A percentile compares a stretch with the other conserved stretches of the same genome.
phyloP scores from a whole-genome alignment of 2,797 vertebrate species.

The Danio albolineatus region DNA sequence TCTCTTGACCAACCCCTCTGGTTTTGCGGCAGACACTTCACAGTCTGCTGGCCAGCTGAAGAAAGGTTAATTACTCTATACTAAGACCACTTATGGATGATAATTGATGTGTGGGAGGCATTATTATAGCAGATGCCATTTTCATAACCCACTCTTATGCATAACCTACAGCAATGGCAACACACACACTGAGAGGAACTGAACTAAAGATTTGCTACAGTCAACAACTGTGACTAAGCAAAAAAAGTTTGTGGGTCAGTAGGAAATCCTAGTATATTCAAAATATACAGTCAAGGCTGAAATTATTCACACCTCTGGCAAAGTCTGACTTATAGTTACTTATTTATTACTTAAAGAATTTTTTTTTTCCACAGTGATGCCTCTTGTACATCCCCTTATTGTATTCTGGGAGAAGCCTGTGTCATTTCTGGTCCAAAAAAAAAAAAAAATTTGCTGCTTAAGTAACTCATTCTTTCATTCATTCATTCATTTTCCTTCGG shows the following conservation, averaged over 20 bases:
- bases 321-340: no score
- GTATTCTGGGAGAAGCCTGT: no score
- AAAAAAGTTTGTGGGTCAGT: background rate
- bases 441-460: no score
- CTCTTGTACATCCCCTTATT: no score
- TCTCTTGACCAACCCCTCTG: background rate
- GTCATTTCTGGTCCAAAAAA: no score
- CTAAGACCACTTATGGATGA: conserved; percentile 30
- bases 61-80: conserved; percentile 21
- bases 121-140: conserved; percentile 41
- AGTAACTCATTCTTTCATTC: no score
- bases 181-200: background rate
- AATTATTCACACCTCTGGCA: no score
- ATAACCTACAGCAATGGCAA: conserved; percentile 27
- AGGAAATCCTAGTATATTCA: no score
- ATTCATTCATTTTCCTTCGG: no score
- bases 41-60: background rate
- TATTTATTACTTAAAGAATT: no score
- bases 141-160: conserved; percentile 5
- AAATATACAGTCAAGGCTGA: no score
- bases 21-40: background rate
- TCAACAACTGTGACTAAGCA: background rate
- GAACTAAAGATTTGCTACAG: background rate
- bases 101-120: conserved; percentile 38
- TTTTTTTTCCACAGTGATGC: no score